A percentile compares a stretch with the other conserved stretches of the same genome.
These are phyloP conservation scores for Clarias gariepinus DNA, from an alignment of 2,113 vertebrate genomes.

Conservation along the genomic window DNA sequence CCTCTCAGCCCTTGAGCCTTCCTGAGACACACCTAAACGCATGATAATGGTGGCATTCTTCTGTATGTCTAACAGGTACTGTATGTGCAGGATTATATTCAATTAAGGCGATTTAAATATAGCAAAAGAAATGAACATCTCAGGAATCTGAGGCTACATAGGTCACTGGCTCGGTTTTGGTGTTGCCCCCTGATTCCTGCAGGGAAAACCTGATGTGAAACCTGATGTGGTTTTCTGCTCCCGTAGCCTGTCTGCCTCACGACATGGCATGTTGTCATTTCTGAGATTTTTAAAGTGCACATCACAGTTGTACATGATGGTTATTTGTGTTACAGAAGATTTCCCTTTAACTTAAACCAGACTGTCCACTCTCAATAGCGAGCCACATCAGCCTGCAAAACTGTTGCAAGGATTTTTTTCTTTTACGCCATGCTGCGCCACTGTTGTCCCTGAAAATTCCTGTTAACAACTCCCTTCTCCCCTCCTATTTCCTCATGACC, in stretches of 20 bases:
- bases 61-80: constrained; percentile 21
- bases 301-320: background rate
- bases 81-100: background rate
- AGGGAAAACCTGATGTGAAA: background rate
- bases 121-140: background rate
- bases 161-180: background rate
- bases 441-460: background rate
- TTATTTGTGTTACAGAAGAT: background rate
- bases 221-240: background rate
- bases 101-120: background rate
- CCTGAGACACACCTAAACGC: constrained; percentile 3
- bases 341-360: background rate
- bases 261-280: background rate
- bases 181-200: background rate
- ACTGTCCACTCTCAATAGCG: background rate
- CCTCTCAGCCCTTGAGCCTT: constrained; percentile 2
- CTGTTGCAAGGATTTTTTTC: background rate
- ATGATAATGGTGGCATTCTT: constrained; percentile 30
- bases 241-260: background rate
- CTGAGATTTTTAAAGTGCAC: background rate
- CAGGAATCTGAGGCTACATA: background rate
- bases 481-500: no score
- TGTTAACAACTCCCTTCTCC: background rate
- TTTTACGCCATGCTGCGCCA: background rate
- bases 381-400: background rate